These are phyloP conservation scores for Elymnias hypermnestra DNA, from an alignment of 1,140 invertebrate species.

Conservation along the genomic window DNA sequence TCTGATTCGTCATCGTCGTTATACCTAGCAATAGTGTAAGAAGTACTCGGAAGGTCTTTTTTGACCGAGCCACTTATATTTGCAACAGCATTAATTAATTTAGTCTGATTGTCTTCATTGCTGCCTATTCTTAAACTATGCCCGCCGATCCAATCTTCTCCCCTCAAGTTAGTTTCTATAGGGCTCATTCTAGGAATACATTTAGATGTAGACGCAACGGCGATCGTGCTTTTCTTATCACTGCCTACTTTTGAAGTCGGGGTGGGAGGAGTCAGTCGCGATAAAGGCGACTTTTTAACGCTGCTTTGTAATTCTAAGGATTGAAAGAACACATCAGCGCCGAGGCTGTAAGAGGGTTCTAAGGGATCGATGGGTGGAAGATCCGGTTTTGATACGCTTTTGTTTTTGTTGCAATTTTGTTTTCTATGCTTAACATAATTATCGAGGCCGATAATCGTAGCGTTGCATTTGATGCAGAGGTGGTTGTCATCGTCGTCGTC, in stretches of 20 bases:
- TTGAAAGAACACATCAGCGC: slow-evolving; percentile 90
- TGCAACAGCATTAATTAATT: slow-evolving; percentile 78
- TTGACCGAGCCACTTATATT: slow-evolving; percentile 75
- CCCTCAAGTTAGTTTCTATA: slow-evolving; percentile 62
- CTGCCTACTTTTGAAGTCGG: slow-evolving; percentile 61
- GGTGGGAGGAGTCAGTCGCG: slow-evolving; percentile 53
- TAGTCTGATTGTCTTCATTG: slow-evolving; percentile 77
- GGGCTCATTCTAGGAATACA: slow-evolving; percentile 55
- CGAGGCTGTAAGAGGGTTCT: slow-evolving; percentile 76
- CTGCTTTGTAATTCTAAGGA: slow-evolving; percentile 90
- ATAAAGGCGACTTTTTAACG: slow-evolving; percentile 74
- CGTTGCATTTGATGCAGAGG: slow-evolving; percentile 89
- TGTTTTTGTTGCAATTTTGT: slow-evolving; percentile 75
- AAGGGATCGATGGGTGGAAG: slow-evolving; percentile 49
- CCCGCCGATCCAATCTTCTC: slow-evolving; percentile 78
- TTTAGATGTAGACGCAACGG: slow-evolving; percentile 47
- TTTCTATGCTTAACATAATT: slow-evolving; percentile 90
- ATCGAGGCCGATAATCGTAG: slow-evolving; percentile 86
- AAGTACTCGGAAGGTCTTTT: slow-evolving; percentile 65
- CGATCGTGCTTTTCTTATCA: slow-evolving; percentile 47
- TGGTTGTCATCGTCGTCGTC: slow-evolving; percentile 88
- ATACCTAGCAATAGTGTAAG: slow-evolving; percentile 61
- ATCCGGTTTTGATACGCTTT: slow-evolving; percentile 46
- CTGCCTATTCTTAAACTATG: slow-evolving; percentile 74
- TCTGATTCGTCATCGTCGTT: slow-evolving; percentile 75